Percentiles rank a stretch among this genome's conserved stretches.
Conservation (phyloP, 2,113 vertebrate genomes). For the Entosphenus tridentatus region DNA sequence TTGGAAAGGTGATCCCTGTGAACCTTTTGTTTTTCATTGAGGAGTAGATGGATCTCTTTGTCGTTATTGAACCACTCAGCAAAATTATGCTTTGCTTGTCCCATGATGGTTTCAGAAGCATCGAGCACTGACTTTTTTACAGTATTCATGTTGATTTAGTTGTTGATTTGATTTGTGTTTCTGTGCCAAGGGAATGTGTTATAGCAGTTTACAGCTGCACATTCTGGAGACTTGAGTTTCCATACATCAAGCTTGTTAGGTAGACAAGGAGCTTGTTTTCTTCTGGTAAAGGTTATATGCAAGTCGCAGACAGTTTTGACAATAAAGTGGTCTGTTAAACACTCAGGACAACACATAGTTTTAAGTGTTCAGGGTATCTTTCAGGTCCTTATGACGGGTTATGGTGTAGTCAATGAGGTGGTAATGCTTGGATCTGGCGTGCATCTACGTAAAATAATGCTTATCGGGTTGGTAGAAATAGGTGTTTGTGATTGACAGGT, state of each 20-base stretch:
- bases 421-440: not conserved
- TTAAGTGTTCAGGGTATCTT: not conserved
- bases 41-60: not conserved
- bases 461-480: not conserved
- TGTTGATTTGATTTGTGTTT: not conserved
- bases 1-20: not conserved
- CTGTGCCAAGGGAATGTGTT: not conserved
- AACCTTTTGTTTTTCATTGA: not conserved
- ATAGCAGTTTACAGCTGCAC: not conserved
- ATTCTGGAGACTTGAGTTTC: not conserved
- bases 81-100: not conserved
- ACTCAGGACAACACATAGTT: too few relatives aligned
- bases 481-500: not conserved
- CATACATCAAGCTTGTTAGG: not conserved
- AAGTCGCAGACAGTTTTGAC: conserved; percentile 1
- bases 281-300: not conserved
- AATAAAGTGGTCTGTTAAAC: not conserved
- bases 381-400: not conserved
- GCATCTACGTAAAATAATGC: not conserved
- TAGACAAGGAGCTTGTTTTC: not conserved
- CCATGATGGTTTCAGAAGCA: not conserved
- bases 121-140: not conserved
- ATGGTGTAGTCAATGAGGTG: not conserved
- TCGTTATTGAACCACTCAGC: not conserved
- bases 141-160: not conserved